Percentiles rank a stretch among this genome's conserved stretches.
Evolutionary conservation across 2,113 vertebrate species (phyloP).

Genomic region (Xyrauchen texanus): DNA sequence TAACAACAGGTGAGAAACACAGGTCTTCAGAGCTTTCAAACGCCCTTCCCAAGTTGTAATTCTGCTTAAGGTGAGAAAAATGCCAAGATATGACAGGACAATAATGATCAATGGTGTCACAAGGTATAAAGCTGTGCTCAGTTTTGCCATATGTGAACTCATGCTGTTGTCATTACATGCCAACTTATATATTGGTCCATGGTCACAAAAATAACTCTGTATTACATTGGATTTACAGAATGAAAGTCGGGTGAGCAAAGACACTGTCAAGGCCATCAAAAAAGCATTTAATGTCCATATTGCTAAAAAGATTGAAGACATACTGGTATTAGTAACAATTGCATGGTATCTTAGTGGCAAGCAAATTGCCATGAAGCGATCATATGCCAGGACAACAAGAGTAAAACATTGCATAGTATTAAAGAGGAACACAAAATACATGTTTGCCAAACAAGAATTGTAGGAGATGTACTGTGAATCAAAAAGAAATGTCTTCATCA

Average conservation of each 20-base stretch:
- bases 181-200: slow-evolving; percentile 62
- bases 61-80: slow-evolving; percentile 46
- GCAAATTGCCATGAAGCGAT: slow-evolving; percentile 54
- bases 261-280: neutral
- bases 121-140: slow-evolving; percentile 27
- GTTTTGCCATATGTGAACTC: slow-evolving; percentile 16
- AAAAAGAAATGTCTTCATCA: slow-evolving; percentile 66
- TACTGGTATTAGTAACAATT: slow-evolving; percentile 52
- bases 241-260: slow-evolving; percentile 66
- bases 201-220: slow-evolving; percentile 70
- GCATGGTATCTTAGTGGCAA: slow-evolving; percentile 51
- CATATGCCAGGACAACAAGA: slow-evolving; percentile 55
- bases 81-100: slow-evolving; percentile 24
- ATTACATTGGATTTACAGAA: slow-evolving; percentile 66
- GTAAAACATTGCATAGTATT: slow-evolving; percentile 64
- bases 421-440: slow-evolving; percentile 69
- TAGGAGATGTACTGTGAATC: slow-evolving; percentile 62
- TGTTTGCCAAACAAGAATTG: slow-evolving; percentile 60
- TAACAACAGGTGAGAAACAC: slow-evolving; percentile 62
- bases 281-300: slow-evolving; percentile 49
- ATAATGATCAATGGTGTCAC: slow-evolving; percentile 49
- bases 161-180: slow-evolving; percentile 64
- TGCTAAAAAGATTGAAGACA: slow-evolving; percentile 52
- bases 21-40: slow-evolving; percentile 63
- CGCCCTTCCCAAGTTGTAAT: slow-evolving; percentile 50